A percentile compares a stretch with the other conserved stretches of the same genome.
phyloP scores from a whole-genome alignment of 2,797 vertebrate genomes.

The Sorex maritimensis region DNA sequence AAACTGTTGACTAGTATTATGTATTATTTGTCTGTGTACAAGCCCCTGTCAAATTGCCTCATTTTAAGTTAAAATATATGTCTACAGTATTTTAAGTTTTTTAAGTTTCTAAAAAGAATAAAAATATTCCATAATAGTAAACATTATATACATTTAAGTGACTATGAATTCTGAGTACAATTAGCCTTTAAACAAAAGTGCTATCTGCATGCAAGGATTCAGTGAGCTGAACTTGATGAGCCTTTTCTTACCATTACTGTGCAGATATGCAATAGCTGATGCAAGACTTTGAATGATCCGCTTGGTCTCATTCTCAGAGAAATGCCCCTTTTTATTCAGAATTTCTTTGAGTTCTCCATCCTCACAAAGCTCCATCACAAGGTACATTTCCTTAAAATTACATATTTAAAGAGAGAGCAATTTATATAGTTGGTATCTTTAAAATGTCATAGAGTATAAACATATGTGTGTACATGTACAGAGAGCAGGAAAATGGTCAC shows the following conservation, averaged over 20 bases:
- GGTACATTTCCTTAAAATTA: slow-evolving; percentile 92
- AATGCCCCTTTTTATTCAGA: slow-evolving; percentile 90
- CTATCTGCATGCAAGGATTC: slow-evolving; percentile 3
- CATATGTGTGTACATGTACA: background rate
- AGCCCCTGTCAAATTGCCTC: background rate
- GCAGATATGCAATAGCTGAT: slow-evolving; percentile 93
- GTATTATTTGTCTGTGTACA: background rate
- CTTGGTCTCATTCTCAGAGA: slow-evolving; percentile 94
- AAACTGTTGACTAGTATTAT: slow-evolving; percentile 21
- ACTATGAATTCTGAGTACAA: slow-evolving; percentile 59
- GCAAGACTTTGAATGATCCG: slow-evolving; percentile 93
- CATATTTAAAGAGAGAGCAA: slow-evolving; percentile 61
- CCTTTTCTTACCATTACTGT: slow-evolving; percentile 91
- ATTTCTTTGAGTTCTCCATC: slow-evolving; percentile 94
- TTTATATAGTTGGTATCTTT: slow-evolving; percentile 48
- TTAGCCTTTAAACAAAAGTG: slow-evolving; percentile 55
- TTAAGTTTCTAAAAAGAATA: background rate
- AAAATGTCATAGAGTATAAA: slow-evolving; percentile 56
- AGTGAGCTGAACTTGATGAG: background rate
- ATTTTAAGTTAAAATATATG: slow-evolving; percentile 64
- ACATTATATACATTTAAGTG: slow-evolving; percentile 53
- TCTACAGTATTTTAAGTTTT: slow-evolving; percentile 13
- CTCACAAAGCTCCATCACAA: slow-evolving; percentile 94
- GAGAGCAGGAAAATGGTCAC: background rate
- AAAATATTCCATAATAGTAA: slow-evolving; percentile 48